phyloP scores from a whole-genome alignment of 2,113 vertebrate species.

The Boulengeromyrus knoepffleri region DNA sequence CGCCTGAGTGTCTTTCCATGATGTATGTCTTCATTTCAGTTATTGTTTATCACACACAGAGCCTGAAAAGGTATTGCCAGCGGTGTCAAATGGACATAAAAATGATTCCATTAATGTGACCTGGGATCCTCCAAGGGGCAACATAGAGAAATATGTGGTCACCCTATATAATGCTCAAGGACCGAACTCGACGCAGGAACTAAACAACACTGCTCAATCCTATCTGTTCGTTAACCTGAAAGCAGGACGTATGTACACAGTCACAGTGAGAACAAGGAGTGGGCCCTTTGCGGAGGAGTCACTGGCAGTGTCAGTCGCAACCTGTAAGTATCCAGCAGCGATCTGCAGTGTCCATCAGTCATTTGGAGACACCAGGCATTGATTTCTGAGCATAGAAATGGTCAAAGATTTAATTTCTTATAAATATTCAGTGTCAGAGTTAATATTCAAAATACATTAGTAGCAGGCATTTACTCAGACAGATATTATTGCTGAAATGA shows the following conservation, averaged over 20 bases:
- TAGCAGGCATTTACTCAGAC: neutral
- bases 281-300: slow-evolving; percentile 44
- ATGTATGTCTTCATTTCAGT: neutral
- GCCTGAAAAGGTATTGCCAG: slow-evolving; percentile 37
- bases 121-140: slow-evolving; percentile 43
- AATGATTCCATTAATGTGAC: slow-evolving; percentile 43
- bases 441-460: neutral
- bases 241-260: slow-evolving; percentile 39
- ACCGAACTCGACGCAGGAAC: rapidly evolving
- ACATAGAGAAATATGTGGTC: slow-evolving; percentile 34
- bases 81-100: slow-evolving; percentile 33
- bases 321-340: slow-evolving; percentile 46
- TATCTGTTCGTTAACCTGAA: slow-evolving; percentile 25
- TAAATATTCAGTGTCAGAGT: neutral
- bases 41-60: slow-evolving; percentile 31
- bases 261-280: slow-evolving; percentile 33
- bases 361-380: neutral
- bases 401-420: neutral
- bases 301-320: slow-evolving; percentile 31
- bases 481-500: neutral
- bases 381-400: neutral
- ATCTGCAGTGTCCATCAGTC: neutral
- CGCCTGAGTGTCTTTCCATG: neutral
- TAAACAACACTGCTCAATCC: neutral
- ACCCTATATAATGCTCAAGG: slow-evolving; percentile 5